Evolutionary conservation across 2,113 vertebrate genomes (phyloP).

Genomic region (Henicopernis longicauda): DNA sequence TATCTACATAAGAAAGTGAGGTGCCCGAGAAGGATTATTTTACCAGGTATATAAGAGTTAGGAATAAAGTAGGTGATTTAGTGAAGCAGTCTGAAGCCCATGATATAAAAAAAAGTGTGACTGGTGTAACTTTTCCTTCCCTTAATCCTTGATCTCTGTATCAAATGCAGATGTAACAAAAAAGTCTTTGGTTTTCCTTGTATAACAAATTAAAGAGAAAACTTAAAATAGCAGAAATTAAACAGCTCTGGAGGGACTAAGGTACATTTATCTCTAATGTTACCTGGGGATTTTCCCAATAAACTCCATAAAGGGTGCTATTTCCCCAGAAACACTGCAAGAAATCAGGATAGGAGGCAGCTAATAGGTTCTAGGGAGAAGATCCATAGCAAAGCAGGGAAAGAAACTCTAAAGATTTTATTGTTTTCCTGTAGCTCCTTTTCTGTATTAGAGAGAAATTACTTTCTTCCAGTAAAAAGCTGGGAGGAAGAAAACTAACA

Average conservation of each 20-base stretch:
- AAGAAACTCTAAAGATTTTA: not conserved
- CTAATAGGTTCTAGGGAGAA: not conserved
- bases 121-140: not conserved
- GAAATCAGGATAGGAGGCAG: not conserved
- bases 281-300: not conserved
- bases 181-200: not conserved
- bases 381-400: not conserved
- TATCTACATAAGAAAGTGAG: not conserved
- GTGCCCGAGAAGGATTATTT: not conserved
- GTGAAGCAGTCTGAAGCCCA: not conserved
- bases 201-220: not conserved
- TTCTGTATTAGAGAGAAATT: not conserved
- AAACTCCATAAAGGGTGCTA: not conserved
- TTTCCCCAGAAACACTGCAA: not conserved
- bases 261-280: not conserved
- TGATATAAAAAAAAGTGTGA: not conserved
- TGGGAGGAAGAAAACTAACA: not conserved
- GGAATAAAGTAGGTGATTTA: not conserved
- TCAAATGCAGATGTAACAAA: not conserved
- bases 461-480: not conserved
- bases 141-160: not conserved
- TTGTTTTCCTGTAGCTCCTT: not conserved
- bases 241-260: not conserved
- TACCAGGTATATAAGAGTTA: not conserved
- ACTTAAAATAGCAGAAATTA: not conserved